A percentile compares a stretch with the other conserved stretches of the same genome.
These are phyloP conservation scores for Limenitis camilla DNA, from an alignment of 2,888 invertebrate genomes.

Conservation along the genomic window DNA sequence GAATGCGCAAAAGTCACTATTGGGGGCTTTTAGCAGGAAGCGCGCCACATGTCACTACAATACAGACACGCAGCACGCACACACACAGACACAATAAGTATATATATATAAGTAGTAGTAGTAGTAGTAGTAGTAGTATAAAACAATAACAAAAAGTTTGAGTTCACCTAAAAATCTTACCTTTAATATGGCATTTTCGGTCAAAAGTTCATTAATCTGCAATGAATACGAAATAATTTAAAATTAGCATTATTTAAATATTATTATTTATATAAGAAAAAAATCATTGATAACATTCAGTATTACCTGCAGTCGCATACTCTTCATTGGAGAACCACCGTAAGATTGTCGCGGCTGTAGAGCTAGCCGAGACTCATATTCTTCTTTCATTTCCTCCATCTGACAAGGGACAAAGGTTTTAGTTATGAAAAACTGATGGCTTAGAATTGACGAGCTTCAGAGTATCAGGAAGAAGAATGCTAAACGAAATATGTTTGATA, in stretches of 20 bases:
- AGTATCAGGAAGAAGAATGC: too few relatives aligned
- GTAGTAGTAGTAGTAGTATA: too few relatives aligned
- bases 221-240: constrained; percentile 15
- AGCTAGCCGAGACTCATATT: constrained; percentile 43
- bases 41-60: too few relatives aligned
- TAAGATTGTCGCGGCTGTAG: constrained; percentile 16
- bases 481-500: too few relatives aligned
- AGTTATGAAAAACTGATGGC: not conserved
- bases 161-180: constrained; percentile 29
- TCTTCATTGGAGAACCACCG: constrained; percentile 31
- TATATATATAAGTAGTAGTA: too few relatives aligned
- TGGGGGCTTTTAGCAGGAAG: too few relatives aligned
- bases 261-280: not conserved
- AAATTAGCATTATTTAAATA: not conserved
- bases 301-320: constrained; percentile 37
- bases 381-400: constrained; percentile 56
- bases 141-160: too few relatives aligned
- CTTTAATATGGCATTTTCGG: constrained; percentile 46
- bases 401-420: constrained; percentile 22
- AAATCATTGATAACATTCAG: not conserved
- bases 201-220: constrained; percentile 45
- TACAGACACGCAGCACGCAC: too few relatives aligned
- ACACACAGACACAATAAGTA: too few relatives aligned
- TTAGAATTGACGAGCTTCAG: too few relatives aligned
- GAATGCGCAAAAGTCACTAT: too few relatives aligned